Percentiles rank a stretch among this genome's conserved stretches.
Conservation (phyloP, 2,113 vertebrate species). For the Rhabdomys dilectus region DNA sequence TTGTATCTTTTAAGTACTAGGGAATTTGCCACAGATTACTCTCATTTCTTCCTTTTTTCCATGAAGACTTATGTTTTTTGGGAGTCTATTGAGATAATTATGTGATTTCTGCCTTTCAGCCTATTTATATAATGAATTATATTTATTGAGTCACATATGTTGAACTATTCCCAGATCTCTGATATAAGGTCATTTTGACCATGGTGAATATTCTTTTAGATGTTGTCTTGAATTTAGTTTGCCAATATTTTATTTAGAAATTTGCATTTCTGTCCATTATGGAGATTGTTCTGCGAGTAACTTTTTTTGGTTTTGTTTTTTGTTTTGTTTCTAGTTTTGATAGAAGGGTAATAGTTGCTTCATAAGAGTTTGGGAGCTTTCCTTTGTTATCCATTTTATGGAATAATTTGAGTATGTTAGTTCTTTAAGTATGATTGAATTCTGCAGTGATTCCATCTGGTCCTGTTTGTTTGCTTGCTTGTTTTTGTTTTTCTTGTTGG, state of each 20-base stretch:
- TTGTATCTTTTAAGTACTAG: neutral
- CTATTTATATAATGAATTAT: neutral
- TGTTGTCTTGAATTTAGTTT: neutral
- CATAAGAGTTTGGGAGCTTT: neutral
- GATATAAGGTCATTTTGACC: neutral
- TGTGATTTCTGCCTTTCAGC: neutral
- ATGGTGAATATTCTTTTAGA: neutral
- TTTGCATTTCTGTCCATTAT: neutral
- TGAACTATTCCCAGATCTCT: neutral
- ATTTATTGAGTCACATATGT: neutral
- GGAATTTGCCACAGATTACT: neutral
- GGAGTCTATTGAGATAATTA: neutral
- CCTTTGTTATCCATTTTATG: neutral
- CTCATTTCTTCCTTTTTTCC: neutral
- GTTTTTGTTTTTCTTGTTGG: no score
- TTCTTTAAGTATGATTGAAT: neutral
- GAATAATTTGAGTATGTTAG: neutral
- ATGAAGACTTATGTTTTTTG: neutral
- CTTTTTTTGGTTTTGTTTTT: neutral
- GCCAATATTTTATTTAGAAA: neutral
- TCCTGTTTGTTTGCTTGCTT: neutral
- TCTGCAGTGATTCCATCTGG: neutral
- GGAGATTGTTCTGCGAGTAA: neutral
- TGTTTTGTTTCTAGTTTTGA: neutral
- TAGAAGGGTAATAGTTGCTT: neutral